Conservation (phyloP, 2,888 invertebrate genomes). For the Biston betularia region DNA sequence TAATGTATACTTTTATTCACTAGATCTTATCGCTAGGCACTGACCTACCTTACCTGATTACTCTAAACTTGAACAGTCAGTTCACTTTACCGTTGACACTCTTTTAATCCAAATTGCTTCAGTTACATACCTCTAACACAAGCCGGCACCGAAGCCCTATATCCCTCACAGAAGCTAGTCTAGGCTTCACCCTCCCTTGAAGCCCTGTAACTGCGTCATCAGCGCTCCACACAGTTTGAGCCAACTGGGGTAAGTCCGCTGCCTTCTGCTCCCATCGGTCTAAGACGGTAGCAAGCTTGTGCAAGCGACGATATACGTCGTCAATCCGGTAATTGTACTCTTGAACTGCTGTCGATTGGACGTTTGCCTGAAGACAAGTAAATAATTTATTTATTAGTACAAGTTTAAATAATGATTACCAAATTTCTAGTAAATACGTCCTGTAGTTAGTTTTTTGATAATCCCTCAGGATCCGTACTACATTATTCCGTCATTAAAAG, state of each 20-base stretch:
- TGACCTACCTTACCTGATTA: too few relatives aligned
- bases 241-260: constrained; percentile 76
- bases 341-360: constrained; percentile 76
- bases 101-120: neutral
- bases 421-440: too few relatives aligned
- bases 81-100: too few relatives aligned
- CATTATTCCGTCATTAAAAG: too few relatives aligned
- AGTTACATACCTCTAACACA: constrained; percentile 62
- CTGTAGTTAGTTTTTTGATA: too few relatives aligned
- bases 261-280: constrained; percentile 72
- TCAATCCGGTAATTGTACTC: constrained; percentile 73
- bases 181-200: constrained; percentile 73
- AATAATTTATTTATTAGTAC: neutral
- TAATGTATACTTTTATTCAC: too few relatives aligned
- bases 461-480: too few relatives aligned
- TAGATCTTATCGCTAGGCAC: too few relatives aligned
- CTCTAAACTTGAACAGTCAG: too few relatives aligned
- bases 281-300: constrained; percentile 56
- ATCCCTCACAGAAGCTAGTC: constrained; percentile 61
- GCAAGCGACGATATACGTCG: constrained; percentile 62
- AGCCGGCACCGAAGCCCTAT: constrained; percentile 68
- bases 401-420: too few relatives aligned
- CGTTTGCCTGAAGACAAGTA: constrained; percentile 64
- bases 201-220: constrained; percentile 81
- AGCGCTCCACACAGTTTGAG: constrained; percentile 78